phyloP scores from a whole-genome alignment of 2,113 vertebrate genomes.

The Piliocolobus tephrosceles region DNA sequence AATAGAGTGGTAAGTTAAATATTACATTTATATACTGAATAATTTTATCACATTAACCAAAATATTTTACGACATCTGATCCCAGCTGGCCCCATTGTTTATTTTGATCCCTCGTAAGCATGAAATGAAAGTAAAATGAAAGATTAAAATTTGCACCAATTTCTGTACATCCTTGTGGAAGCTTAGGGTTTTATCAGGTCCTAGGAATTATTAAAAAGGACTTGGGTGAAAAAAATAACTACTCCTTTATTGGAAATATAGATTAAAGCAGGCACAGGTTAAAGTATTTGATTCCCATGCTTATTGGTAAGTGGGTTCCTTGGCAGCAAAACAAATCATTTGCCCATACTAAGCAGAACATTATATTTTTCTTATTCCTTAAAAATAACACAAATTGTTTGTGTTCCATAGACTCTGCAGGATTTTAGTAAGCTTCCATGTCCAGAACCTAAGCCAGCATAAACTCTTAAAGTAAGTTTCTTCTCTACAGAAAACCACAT shows the following conservation, averaged over 20 bases:
- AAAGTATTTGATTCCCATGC: not conserved
- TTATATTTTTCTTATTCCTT: not conserved
- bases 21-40: not conserved
- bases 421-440: conserved; percentile 17
- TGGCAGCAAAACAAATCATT: not conserved
- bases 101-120: not conserved
- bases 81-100: not conserved
- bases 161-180: not conserved
- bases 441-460: not conserved
- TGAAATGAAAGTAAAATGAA: not conserved
- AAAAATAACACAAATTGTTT: not conserved
- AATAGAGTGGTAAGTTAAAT: not conserved
- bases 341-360: not conserved
- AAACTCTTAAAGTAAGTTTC: not conserved
- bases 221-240: not conserved
- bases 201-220: not conserved
- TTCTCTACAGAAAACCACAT: not conserved
- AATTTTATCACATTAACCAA: not conserved
- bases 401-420: not conserved
- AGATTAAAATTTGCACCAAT: not conserved
- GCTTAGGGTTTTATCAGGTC: not conserved
- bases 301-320: not conserved
- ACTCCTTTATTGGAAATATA: not conserved
- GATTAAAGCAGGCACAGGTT: not conserved
- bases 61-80: not conserved